phyloP scores from a whole-genome alignment of 2,113 vertebrate species.

The Malurus melanocephalus region DNA sequence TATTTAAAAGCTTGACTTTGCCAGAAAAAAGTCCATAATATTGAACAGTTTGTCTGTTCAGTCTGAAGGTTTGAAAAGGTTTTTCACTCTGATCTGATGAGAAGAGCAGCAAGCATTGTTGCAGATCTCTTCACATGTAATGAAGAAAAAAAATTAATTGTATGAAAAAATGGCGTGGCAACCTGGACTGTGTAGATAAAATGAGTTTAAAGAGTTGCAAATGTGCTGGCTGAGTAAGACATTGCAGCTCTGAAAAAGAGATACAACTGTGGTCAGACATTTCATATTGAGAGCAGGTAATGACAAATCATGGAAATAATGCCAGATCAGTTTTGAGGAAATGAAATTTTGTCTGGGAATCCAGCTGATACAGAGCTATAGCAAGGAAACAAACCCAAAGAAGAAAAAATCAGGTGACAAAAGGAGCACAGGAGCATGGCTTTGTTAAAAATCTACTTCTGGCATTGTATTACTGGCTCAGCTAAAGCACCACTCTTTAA shows the following conservation, averaged over 20 bases:
- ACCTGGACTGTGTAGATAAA: background rate
- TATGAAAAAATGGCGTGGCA: background rate
- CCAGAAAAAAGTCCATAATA: fast-evolving
- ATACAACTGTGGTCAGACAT: fast-evolving
- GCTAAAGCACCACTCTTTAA: background rate
- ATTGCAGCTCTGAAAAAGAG: background rate
- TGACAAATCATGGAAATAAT: background rate
- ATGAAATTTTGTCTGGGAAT: background rate
- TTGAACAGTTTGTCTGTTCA: background rate
- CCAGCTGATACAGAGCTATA: background rate
- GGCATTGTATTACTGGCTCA: background rate
- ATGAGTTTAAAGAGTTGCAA: background rate
- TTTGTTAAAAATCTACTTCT: background rate
- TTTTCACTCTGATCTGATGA: background rate
- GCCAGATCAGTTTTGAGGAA: background rate
- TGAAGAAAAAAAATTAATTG: background rate
- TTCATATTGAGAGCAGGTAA: background rate
- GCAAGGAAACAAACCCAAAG: background rate
- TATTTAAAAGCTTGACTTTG: background rate
- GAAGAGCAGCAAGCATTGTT: background rate
- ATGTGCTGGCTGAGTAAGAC: background rate
- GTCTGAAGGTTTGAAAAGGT: background rate
- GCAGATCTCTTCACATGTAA: background rate
- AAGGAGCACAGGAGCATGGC: background rate
- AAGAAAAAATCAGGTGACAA: background rate